A percentile compares a stretch with the other conserved stretches of the same genome.
phyloP scores from a whole-genome alignment of 2,888 invertebrate species.

The Tigriopus californicus region DNA sequence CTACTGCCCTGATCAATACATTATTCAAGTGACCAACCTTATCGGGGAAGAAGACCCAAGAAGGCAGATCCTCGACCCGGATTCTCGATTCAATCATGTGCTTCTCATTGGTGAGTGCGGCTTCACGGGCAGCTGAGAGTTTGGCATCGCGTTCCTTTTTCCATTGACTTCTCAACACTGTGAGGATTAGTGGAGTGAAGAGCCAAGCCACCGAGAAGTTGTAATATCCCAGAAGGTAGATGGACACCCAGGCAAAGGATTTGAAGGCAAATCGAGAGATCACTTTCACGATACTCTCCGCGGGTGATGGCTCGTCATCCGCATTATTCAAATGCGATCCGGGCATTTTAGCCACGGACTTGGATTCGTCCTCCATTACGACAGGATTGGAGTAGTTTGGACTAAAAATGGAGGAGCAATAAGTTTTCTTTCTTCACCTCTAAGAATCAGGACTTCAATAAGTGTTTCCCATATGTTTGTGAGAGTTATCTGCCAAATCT shows the following conservation, averaged over 20 bases:
- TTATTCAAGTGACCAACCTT: no score
- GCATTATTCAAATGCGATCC: not conserved
- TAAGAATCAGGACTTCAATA: no score
- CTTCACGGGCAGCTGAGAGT: slow-evolving; percentile 52
- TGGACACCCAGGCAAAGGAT: slow-evolving; percentile 7
- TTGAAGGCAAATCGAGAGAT: slow-evolving; percentile 1
- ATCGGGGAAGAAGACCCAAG: slow-evolving; percentile 93
- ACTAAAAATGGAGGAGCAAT: no score
- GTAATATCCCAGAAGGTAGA: slow-evolving; percentile 12
- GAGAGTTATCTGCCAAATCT: no score
- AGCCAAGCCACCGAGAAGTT: slow-evolving; percentile 12
- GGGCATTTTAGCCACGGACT: not conserved
- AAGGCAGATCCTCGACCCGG: slow-evolving; percentile 63
- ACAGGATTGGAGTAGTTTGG: no score
- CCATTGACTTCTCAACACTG: slow-evolving; percentile 35
- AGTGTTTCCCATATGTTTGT: no score
- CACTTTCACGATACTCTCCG: not conserved
- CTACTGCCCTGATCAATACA: no score
- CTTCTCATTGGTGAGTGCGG: slow-evolving; percentile 51
- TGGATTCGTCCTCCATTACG: no score
- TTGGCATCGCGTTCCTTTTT: slow-evolving; percentile 50
- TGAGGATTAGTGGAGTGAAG: slow-evolving; percentile 10
- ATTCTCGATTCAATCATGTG: slow-evolving; percentile 57
- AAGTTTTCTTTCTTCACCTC: no score
- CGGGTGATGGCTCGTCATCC: not conserved